These are phyloP conservation scores for Thermophis baileyi DNA, from an alignment of 2,113 vertebrate species.

Conservation along the genomic window DNA sequence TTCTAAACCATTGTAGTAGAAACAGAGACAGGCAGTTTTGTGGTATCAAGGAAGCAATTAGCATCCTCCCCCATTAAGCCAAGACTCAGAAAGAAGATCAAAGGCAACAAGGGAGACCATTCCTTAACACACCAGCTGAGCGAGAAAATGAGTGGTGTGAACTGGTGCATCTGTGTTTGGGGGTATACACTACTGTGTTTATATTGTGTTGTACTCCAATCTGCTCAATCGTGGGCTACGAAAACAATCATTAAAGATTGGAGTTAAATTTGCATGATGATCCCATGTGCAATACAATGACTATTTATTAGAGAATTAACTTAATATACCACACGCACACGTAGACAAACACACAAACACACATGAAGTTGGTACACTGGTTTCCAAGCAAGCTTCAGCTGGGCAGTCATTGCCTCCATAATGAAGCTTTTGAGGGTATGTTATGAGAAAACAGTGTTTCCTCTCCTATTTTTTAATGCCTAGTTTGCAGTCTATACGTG, in stretches of 20 bases:
- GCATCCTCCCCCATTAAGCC: not conserved
- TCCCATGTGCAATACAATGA: not conserved
- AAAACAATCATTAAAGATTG: not conserved
- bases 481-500: not conserved
- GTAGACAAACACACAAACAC: not conserved
- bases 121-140: not conserved
- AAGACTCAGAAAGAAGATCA: not conserved
- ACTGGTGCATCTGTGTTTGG: not conserved
- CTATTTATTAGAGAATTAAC: not conserved
- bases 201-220: not conserved
- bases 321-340: not conserved
- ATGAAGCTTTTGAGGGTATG: not conserved
- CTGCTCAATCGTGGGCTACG: not conserved
- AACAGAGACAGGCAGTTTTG: not conserved
- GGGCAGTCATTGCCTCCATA: not conserved
- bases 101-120: not conserved
- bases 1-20: not conserved
- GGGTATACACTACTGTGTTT: not conserved
- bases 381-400: not conserved
- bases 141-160: not conserved
- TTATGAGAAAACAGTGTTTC: not conserved
- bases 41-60: not conserved
- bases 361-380: not conserved
- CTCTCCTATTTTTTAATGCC: not conserved
- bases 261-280: not conserved